Conservation (phyloP, 2,113 vertebrate species). For the Phylloscopus trochilus region DNA sequence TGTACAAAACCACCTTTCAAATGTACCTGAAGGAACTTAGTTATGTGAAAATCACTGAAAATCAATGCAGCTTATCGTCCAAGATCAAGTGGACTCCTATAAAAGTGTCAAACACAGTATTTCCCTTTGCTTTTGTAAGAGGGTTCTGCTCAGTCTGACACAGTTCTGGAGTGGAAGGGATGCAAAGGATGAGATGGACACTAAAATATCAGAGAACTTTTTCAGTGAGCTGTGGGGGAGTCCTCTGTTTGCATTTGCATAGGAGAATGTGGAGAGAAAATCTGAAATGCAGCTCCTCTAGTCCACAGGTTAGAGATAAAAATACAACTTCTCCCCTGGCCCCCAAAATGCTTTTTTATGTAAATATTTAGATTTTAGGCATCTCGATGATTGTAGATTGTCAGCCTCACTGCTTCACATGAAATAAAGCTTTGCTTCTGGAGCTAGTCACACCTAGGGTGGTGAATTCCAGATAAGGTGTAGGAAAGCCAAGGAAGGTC, state of each 20-base stretch:
- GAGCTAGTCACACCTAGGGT: neutral
- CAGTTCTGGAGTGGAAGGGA: neutral
- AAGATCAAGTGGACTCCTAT: neutral
- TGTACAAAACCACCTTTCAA: neutral
- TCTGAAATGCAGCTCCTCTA: neutral
- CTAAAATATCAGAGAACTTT: neutral
- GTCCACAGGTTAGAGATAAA: neutral
- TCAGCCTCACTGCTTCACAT: neutral
- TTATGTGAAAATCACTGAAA: neutral
- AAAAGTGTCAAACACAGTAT: neutral
- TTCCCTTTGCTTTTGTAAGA: neutral
- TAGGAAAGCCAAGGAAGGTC: neutral
- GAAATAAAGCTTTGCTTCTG: neutral
- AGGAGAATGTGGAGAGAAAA: neutral
- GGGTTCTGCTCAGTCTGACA: neutral
- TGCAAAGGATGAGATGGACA: neutral
- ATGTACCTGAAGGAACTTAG: neutral
- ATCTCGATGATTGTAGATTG: neutral
- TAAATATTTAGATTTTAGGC: neutral
- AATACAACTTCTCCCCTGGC: rapidly evolving
- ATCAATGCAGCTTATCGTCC: neutral
- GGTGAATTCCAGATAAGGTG: neutral
- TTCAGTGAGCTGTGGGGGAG: neutral
- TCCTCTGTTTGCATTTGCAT: neutral
- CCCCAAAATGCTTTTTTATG: neutral